Conservation (phyloP, 2,888 invertebrate genomes). For the Lathronympha strigana region DNA sequence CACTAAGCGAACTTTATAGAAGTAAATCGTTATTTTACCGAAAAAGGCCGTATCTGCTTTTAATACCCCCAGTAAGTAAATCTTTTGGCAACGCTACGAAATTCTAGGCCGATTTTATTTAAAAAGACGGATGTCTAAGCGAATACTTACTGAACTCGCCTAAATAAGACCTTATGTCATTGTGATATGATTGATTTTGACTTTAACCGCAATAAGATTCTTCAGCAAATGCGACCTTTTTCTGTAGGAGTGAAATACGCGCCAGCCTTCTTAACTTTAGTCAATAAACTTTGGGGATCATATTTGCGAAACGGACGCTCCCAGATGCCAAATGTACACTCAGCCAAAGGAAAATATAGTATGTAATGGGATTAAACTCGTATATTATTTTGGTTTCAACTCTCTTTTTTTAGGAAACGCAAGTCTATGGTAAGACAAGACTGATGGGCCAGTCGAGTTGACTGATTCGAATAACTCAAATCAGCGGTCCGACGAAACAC, state of each 20-base stretch:
- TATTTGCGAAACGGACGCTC: background rate
- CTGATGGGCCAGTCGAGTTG: too few relatives aligned
- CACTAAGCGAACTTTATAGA: background rate
- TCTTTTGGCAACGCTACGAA: background rate
- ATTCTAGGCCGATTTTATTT: background rate
- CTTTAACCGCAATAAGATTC: background rate
- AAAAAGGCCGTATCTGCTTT: constrained; percentile 6
- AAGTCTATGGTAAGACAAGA: too few relatives aligned
- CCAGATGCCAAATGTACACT: constrained; percentile 15
- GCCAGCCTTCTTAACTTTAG: constrained; percentile 12
- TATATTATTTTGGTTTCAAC: too few relatives aligned
- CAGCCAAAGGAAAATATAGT: background rate
- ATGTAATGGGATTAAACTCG: background rate
- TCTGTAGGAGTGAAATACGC: background rate
- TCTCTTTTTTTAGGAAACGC: too few relatives aligned
- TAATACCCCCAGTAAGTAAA: background rate
- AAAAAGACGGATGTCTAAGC: background rate
- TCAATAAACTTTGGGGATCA: constrained; percentile 21
- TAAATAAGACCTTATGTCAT: background rate
- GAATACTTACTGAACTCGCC: background rate
- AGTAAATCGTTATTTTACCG: background rate
- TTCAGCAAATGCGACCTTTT: background rate
- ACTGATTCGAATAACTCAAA: too few relatives aligned
- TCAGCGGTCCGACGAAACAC: too few relatives aligned
- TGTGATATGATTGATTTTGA: background rate